These are phyloP conservation scores for Morelia viridis DNA, from an alignment of 2,797 vertebrate genomes.

Conservation along the genomic window DNA sequence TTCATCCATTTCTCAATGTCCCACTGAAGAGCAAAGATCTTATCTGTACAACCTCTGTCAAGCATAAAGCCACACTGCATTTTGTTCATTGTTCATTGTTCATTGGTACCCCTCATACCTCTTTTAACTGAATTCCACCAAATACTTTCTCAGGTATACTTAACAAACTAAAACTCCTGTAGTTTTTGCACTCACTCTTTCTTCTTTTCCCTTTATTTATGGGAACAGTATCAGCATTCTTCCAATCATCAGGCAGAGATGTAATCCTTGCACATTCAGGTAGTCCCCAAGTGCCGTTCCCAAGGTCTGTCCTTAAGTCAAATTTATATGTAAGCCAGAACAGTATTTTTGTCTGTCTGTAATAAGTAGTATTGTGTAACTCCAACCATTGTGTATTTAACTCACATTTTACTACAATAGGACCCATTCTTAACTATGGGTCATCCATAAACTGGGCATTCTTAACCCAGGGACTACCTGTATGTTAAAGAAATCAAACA, in stretches of 20 bases:
- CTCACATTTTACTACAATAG: too few species aligned
- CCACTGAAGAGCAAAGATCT: background rate
- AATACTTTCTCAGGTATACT: background rate
- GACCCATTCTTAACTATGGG: too few species aligned
- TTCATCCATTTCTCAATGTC: background rate
- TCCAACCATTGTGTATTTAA: too few species aligned
- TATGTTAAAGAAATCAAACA: background rate
- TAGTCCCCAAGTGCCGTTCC: too few species aligned
- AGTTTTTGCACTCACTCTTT: background rate
- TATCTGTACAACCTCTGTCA: background rate
- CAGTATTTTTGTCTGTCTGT: too few species aligned
- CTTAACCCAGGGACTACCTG: too few species aligned
- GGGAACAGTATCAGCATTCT: background rate
- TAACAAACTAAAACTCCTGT: background rate
- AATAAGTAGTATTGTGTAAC: too few species aligned
- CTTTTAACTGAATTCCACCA: background rate
- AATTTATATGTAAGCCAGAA: too few species aligned
- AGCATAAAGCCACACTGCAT: background rate
- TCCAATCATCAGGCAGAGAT: background rate
- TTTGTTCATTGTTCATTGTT: background rate
- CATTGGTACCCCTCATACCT: background rate
- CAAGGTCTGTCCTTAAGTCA: too few species aligned
- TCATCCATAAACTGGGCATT: too few species aligned
- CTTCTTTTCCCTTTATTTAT: background rate
- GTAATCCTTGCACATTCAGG: background rate